A percentile compares a stretch with the other conserved stretches of the same genome.
Evolutionary conservation across 1,140 invertebrate species (phyloP).

Genomic region (Diploscapter pachys): DNA sequence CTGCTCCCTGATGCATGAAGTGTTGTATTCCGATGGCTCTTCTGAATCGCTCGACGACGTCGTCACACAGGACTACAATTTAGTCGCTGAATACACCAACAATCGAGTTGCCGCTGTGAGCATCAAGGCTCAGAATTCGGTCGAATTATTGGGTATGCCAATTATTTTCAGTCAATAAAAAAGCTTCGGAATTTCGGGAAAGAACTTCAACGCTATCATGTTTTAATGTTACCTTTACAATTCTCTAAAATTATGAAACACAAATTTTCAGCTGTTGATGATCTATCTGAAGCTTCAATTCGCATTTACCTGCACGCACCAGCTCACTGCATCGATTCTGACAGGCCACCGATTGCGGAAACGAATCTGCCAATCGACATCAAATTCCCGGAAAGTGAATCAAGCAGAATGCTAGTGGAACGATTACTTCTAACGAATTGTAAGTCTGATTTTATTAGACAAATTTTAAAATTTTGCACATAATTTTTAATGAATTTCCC

Average conservation of each 20-base stretch:
- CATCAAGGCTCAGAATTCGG: conserved; percentile 21
- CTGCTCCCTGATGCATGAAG: conserved; percentile 19
- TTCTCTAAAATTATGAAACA: not conserved
- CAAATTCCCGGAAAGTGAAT: conserved; percentile 25
- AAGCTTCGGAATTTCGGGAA: not conserved
- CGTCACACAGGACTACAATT: conserved; percentile 11
- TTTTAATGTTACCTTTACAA: conserved; percentile 13
- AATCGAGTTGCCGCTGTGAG: conserved; percentile 25
- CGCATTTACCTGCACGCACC: conserved; percentile 30
- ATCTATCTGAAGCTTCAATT: conserved; percentile 7
- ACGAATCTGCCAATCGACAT: conserved; percentile 14
- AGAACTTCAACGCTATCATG: conserved; percentile 1
- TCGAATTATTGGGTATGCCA: conserved; percentile 22
- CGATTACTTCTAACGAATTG: conserved; percentile 4
- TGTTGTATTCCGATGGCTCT: conserved; percentile 26
- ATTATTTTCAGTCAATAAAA: conserved; percentile 15
- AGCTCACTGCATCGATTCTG: conserved; percentile 28
- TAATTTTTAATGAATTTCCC: not conserved
- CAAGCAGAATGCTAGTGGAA: conserved; percentile 1
- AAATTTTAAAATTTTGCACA: not conserved
- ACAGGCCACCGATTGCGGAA: conserved; percentile 24
- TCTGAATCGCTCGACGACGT: conserved; percentile 25
- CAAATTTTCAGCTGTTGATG: conserved; percentile 24
- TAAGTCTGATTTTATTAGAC: not conserved
- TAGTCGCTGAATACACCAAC: conserved; percentile 17